Evolutionary conservation across 2,888 invertebrate genomes (phyloP).

Genomic region (Epinotia bilunana): DNA sequence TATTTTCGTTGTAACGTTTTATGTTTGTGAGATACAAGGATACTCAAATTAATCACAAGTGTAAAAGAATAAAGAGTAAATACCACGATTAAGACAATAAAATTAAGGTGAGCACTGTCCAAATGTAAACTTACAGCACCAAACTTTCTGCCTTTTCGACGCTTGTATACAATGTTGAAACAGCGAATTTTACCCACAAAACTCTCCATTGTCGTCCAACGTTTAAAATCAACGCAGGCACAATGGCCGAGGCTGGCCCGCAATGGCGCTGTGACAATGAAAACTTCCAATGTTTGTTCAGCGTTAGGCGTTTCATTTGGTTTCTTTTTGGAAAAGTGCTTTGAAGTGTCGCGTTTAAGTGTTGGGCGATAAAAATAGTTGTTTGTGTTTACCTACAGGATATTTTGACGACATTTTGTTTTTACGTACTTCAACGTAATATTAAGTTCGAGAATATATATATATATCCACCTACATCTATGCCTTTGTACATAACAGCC

Average conservation of each 20-base stretch:
- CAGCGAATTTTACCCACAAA: constrained; percentile 38
- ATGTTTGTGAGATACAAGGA: no score
- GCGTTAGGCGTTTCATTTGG: constrained; percentile 26
- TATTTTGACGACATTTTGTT: constrained; percentile 6
- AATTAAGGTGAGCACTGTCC: not conserved
- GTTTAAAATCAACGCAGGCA: constrained; percentile 39
- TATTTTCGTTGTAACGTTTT: no score
- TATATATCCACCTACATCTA: not conserved
- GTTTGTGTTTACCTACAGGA: constrained; percentile 7
- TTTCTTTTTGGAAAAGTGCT: constrained; percentile 28
- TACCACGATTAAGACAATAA: not conserved
- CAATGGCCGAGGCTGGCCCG: constrained; percentile 33
- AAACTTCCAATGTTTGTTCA: constrained; percentile 38
- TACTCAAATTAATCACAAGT: no score
- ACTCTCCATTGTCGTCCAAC: constrained; percentile 36
- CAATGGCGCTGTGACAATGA: constrained; percentile 35
- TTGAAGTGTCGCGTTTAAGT: constrained; percentile 22
- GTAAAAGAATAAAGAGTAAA: not conserved
- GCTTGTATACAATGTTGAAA: constrained; percentile 33
- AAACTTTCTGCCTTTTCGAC: constrained; percentile 16
- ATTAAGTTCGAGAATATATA: not conserved
- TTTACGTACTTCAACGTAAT: not conserved
- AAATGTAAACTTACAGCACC: not conserved
- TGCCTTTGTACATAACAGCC: not conserved
- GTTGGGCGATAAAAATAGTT: constrained; percentile 16